phyloP scores from a whole-genome alignment of 2,888 invertebrate species.

The Pandemis cinnamomeana region DNA sequence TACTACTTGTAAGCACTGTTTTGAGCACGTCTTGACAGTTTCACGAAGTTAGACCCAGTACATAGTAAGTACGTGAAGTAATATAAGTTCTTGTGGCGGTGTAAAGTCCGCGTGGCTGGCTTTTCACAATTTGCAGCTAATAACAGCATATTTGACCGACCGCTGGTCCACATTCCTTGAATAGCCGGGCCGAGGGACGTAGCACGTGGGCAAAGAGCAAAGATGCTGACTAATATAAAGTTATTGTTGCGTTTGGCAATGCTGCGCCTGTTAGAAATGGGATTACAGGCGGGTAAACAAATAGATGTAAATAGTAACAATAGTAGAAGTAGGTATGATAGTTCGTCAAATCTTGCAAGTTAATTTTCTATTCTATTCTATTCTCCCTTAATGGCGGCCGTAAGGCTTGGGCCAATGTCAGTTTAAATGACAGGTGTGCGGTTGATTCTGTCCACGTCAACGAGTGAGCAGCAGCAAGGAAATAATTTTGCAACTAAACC shows the following conservation, averaged over 20 bases:
- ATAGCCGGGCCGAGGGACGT: conserved; percentile 1
- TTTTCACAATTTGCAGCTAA: conserved; percentile 39
- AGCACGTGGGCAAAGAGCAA: conserved; percentile 13
- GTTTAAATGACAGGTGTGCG: too few species aligned
- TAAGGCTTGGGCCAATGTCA: too few species aligned
- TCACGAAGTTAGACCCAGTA: background rate
- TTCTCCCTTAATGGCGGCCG: too few species aligned
- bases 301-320: too few species aligned
- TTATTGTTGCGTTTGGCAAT: conserved; percentile 5
- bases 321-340: too few species aligned
- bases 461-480: too few species aligned
- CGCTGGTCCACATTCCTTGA: conserved; percentile 17
- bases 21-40: background rate
- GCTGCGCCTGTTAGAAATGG: background rate
- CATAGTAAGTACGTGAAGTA: conserved; percentile 10
- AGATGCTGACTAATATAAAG: conserved; percentile 27
- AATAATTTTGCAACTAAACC: too few species aligned
- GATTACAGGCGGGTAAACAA: too few species aligned
- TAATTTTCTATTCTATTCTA: too few species aligned
- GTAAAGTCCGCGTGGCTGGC: conserved; percentile 30
- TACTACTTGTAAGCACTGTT: background rate
- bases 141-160: conserved; percentile 39
- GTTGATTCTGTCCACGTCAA: too few species aligned
- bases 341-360: too few species aligned
- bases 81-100: conserved; percentile 36